These are phyloP conservation scores for Chloroceryle inda DNA, from an alignment of 2,797 vertebrate species.

Conservation along the genomic window DNA sequence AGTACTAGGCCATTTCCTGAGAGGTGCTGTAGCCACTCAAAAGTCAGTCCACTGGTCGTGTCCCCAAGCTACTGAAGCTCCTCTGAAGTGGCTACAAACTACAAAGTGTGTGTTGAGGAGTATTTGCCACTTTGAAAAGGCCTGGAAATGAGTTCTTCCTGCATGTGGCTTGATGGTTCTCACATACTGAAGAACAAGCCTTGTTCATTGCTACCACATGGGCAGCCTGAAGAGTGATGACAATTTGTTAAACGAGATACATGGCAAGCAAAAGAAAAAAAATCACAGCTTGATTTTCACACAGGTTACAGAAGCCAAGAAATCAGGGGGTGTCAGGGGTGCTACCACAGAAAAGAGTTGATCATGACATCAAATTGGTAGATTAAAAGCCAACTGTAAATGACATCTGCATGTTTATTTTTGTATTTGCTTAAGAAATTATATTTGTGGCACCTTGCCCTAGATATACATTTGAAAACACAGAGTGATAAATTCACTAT, in stretches of 20 bases:
- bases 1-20: not conserved
- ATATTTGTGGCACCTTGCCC: not conserved
- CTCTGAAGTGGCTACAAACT: not conserved
- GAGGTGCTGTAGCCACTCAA: not conserved
- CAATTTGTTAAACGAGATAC: slow-evolving; percentile 18
- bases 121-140: not conserved
- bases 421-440: not conserved
- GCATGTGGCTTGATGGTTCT: not conserved
- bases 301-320: slow-evolving; percentile 16
- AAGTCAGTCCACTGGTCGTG: not conserved
- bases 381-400: not conserved
- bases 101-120: not conserved
- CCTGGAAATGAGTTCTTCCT: not conserved
- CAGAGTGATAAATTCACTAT: not conserved
- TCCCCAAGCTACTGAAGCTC: not conserved
- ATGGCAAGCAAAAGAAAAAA: not conserved
- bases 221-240: slow-evolving; percentile 1
- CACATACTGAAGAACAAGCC: not conserved
- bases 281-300: not conserved
- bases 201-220: slow-evolving; percentile 18
- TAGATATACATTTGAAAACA: not conserved
- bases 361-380: not conserved
- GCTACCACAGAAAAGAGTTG: not conserved
- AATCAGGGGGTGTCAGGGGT: not conserved
- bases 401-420: not conserved